Evolutionary conservation across 2,113 vertebrate species (phyloP), one percentile per base, ranked within the genome.

Genomic region (Syngnathoides biaculeatus): DNA sequence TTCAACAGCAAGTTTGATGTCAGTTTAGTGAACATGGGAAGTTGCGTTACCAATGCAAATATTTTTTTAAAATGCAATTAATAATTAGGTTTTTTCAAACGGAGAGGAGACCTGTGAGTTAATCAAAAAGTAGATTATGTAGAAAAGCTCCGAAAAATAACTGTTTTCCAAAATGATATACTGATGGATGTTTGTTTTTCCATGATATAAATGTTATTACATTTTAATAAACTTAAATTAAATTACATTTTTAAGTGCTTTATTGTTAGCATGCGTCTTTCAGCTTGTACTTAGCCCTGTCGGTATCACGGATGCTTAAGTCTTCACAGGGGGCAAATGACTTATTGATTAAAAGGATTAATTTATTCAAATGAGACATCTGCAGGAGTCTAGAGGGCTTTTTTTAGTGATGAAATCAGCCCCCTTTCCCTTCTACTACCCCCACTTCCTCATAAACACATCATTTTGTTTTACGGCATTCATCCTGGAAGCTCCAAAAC

Each of bases 291-390:
- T 64, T 60, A 19, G 58, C 75, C 58, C 78, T 78, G 26, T 26
- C 11, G 58, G 11, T 71, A 53, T 83, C 64, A 70, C 64, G 71
- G 69, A 65, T 67, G 73, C 42, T 67, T 64, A 39, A 35, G 43
- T 79, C 76, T 77, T 86, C 81, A 83, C 81, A 83, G 83, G 76
- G 65, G 63, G 70, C 65, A 38, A 79, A 87, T 87, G 78, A 89
- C 82, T 91, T 91, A 90, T 90, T 90, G 86, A 91, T 89, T 89
- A 84, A 78, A 86, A 86, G 57, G 65, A 84, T 74, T 88, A 43
- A 80, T 85, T 86, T 88, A 87, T 89, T 85, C 79, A 84, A 83
- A 73, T 73, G 72, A 85, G 69, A 78, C 82, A 88, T 83, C 79
- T 88, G 86, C 74, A 81, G 77, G 64, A 24, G 75, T 79, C 77